Evolutionary conservation across 2,888 invertebrate genomes (phyloP), one percentile per base, ranked within the genome.

Genomic region (Lydus trimaculatus): DNA sequence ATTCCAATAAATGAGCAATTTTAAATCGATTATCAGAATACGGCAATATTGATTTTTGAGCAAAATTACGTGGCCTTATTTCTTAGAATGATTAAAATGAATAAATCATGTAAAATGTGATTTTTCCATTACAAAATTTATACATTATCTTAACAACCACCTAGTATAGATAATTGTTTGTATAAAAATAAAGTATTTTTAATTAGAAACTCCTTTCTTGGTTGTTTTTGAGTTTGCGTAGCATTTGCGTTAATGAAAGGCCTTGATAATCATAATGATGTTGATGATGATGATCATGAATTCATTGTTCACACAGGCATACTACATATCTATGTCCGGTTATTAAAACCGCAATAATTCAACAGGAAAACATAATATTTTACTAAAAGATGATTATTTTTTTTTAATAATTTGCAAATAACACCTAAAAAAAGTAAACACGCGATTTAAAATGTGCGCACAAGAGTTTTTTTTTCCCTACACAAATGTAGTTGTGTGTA

Each of bases 181-280:
- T 33, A 33, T 33, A 33, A 33, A 6, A 33, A 33, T 11, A 33
- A 11, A 33, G 11, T 11, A 33, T 7, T 7, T 33, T 33, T n/a
- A n/a, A n/a, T n/a, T n/a, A n/a, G n/a, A n/a, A n/a, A n/a, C n/a
- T n/a, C n/a, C n/a, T n/a, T n/a, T n/a, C n/a, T n/a, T n/a, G n/a
- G n/a, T n/a, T n/a, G n/a, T n/a, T n/a, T 43, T 43, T 43, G 39
- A 17, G 39, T 43, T 43, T 43, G 39, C 39, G 39, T 43, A 43
- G 39, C 17, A 4, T 43, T 43, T 8, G 11, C 17, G 17, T 43
- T 17, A 13, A 20, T 48, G 48, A 48, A 20, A 48, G 48, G 17
- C 48, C 48, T 48, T 48, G 48, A 48, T 48, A 9, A n/a, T n/a
- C n/a, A n/a, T n/a, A n/a, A n/a, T n/a, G n/a, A n/a, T n/a, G n/a